Conservation (phyloP, 2,888 invertebrate genomes). For the Cylloceria caligata region DNA sequence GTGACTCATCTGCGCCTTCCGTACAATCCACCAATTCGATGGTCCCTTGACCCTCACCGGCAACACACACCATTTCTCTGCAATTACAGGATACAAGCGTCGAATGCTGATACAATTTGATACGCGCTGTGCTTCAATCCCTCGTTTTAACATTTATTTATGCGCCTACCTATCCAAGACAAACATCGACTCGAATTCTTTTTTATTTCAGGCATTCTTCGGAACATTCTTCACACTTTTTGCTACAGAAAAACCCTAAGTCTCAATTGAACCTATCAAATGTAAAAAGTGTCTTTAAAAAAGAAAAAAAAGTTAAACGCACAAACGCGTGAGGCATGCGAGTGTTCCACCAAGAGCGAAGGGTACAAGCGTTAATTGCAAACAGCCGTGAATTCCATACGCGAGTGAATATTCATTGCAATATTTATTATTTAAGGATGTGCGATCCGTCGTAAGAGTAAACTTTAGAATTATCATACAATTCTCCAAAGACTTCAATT, state of each 20-base stretch:
- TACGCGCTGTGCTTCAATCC: not conserved
- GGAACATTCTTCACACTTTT: too few relatives aligned
- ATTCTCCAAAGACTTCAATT: too few relatives aligned
- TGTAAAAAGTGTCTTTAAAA: too few relatives aligned
- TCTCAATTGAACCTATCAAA: not conserved
- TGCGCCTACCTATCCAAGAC: not conserved
- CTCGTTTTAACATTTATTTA: not conserved
- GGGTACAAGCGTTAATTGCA: conserved; percentile 35
- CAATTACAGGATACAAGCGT: conserved; percentile 64
- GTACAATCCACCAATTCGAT: conserved; percentile 57
- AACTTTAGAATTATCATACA: too few relatives aligned
- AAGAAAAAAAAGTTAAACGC: too few relatives aligned
- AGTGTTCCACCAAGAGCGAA: not conserved
- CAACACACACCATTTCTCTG: conserved; percentile 85
- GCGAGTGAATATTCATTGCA: not conserved
- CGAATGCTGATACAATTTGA: not conserved
- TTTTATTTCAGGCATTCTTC: not conserved
- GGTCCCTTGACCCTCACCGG: conserved; percentile 80
- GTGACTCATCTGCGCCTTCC: conserved; percentile 36
- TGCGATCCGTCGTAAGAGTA: not conserved
- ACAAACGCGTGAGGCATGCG: not conserved
- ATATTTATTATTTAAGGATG: not conserved
- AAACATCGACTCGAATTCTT: not conserved
- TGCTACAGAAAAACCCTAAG: too few relatives aligned
- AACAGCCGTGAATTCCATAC: conserved; percentile 5